phyloP scores from a whole-genome alignment of 2,797 vertebrate genomes.

The Xenops minutus region DNA sequence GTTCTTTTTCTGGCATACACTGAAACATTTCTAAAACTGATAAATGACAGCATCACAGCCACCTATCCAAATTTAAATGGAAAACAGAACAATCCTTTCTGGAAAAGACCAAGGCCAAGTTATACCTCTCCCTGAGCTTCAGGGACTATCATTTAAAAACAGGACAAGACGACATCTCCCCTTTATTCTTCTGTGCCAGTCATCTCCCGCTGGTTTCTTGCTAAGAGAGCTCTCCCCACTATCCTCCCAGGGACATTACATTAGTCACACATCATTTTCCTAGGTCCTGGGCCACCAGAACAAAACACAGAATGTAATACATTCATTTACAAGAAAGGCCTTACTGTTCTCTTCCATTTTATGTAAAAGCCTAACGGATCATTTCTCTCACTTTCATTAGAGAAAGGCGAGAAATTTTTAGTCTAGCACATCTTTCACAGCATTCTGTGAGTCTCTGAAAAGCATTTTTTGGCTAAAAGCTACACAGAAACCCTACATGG shows the following conservation, averaged over 20 bases:
- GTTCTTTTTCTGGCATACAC: neutral
- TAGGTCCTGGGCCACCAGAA: neutral
- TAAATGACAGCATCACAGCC: slow-evolving; percentile 31
- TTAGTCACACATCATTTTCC: neutral
- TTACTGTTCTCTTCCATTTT: neutral
- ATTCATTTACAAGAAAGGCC: slow-evolving; percentile 2
- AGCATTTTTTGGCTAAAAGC: neutral
- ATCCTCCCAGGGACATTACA: neutral
- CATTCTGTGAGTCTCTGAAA: neutral
- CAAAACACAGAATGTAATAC: neutral
- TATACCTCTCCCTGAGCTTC: neutral
- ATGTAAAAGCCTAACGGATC: neutral
- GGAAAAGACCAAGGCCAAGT: neutral
- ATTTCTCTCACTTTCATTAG: neutral
- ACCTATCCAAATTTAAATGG: slow-evolving; percentile 28
- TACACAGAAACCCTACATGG: neutral
- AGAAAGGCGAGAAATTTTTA: neutral
- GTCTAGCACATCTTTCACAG: neutral
- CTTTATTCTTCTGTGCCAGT: neutral
- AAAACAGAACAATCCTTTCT: slow-evolving; percentile 22
- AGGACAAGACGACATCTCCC: neutral
- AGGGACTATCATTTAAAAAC: neutral
- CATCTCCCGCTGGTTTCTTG: neutral
- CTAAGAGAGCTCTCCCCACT: neutral
- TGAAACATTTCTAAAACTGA: slow-evolving; percentile 25